Evolutionary conservation across 2,888 invertebrate genomes (phyloP).

Genomic region (Endotricha flammealis): DNA sequence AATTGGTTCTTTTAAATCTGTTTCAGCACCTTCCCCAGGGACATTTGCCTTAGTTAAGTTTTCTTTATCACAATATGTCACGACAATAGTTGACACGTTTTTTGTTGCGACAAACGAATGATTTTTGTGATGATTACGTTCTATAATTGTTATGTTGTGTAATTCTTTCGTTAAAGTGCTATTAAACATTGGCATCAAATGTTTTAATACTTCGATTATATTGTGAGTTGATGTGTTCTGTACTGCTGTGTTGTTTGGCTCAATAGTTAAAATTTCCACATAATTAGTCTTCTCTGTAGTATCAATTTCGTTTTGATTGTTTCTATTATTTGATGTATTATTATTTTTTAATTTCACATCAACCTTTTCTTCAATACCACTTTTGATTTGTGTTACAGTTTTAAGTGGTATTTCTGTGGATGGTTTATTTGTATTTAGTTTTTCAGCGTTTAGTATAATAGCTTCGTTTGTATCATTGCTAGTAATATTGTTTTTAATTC

Average conservation of each 20-base stretch:
- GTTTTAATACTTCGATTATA: slow-evolving; percentile 64
- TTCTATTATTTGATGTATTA: slow-evolving; percentile 19
- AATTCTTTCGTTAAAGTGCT: slow-evolving; percentile 56
- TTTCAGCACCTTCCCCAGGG: slow-evolving; percentile 23
- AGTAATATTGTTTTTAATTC: slow-evolving; percentile 61
- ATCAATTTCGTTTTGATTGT: slow-evolving; percentile 8
- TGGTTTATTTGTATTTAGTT: slow-evolving; percentile 23
- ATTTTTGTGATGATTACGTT: slow-evolving; percentile 57
- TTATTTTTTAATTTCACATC: slow-evolving; percentile 30
- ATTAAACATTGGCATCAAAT: slow-evolving; percentile 67
- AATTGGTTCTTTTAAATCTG: slow-evolving; percentile 22
- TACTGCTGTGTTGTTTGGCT: slow-evolving; percentile 52
- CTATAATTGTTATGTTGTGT: slow-evolving; percentile 67
- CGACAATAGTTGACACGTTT: slow-evolving; percentile 64
- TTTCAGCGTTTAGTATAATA: slow-evolving; percentile 44
- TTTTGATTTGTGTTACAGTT: slow-evolving; percentile 44
- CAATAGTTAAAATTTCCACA: slow-evolving; percentile 62
- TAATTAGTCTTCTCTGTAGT: slow-evolving; percentile 45
- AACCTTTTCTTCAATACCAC: slow-evolving; percentile 53
- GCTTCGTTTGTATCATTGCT: slow-evolving; percentile 52
- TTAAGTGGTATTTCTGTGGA: slow-evolving; percentile 14
- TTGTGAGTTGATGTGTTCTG: slow-evolving; percentile 49
- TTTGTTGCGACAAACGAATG: slow-evolving; percentile 55
- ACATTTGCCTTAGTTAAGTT: slow-evolving; percentile 41
- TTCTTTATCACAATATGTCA: slow-evolving; percentile 63